Conservation (phyloP, 2,888 invertebrate species). For the Hylaea fasciaria region DNA sequence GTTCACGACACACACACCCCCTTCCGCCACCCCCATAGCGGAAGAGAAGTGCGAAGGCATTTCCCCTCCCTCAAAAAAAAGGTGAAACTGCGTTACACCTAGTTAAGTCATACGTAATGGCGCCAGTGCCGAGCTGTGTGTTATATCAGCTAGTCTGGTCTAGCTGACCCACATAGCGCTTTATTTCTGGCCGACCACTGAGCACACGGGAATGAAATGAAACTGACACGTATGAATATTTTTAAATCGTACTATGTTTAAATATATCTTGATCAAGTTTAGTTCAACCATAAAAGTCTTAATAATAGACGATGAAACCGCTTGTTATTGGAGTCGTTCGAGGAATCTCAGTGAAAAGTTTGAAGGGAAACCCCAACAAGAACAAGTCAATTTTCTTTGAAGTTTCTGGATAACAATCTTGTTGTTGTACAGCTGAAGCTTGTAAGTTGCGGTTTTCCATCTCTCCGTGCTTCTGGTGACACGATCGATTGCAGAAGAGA, state of each 20-base stretch:
- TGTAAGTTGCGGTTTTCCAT: too few species aligned
- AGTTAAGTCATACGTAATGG: constrained; percentile 25
- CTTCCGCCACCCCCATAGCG: too few species aligned
- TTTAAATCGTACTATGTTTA: constrained; percentile 7
- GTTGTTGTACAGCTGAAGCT: too few species aligned
- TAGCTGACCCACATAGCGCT: constrained; percentile 59
- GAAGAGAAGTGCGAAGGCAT: too few species aligned
- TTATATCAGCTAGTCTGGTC: constrained; percentile 45
- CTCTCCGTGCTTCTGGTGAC: too few species aligned
- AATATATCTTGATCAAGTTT: constrained; percentile 35
- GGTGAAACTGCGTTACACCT: too few species aligned
- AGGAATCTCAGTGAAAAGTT: neutral
- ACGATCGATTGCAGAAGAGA: too few species aligned
- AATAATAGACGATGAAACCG: neutral
- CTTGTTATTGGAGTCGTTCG: neutral
- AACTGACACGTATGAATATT: constrained; percentile 35
- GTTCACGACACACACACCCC: too few species aligned
- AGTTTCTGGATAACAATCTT: too few species aligned
- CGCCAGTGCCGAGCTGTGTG: constrained; percentile 34
- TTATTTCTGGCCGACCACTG: constrained; percentile 57
- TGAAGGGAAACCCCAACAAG: neutral
- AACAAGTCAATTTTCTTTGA: neutral
- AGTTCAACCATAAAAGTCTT: constrained; percentile 2
- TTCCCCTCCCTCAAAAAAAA: too few species aligned
- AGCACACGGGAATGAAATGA: constrained; percentile 43